Percentiles rank a stretch among this genome's conserved stretches.
phyloP scores from a whole-genome alignment of 2,888 invertebrate genomes.

The Caenorhabditis sp. region DNA sequence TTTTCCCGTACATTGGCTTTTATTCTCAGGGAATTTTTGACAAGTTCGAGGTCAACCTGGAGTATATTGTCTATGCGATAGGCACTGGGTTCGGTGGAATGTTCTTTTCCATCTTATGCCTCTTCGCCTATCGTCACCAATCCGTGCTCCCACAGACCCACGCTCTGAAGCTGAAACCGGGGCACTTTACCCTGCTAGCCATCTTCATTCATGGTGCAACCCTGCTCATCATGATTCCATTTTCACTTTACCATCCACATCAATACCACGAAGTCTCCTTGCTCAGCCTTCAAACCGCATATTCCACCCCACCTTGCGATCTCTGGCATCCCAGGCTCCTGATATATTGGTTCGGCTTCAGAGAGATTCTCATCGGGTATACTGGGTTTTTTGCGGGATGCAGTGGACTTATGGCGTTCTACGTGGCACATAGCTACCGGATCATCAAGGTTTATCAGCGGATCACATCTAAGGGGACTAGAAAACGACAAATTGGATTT shows the following conservation, averaged over 20 bases:
- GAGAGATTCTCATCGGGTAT: conserved; percentile 8
- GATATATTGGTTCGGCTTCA: conserved; percentile 22
- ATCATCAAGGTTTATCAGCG: conserved; percentile 17
- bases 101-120: conserved; percentile 26
- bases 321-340: conserved; percentile 25
- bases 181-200: not conserved
- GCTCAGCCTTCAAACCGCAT: not conserved
- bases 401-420: not conserved
- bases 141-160: conserved; percentile 12
- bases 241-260: not conserved
- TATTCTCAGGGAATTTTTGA: conserved; percentile 22
- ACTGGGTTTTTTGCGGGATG: not conserved
- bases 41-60: not conserved
- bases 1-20: conserved; percentile 38
- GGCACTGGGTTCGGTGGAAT: conserved; percentile 30
- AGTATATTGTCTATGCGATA: not conserved
- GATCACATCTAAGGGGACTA: conserved; percentile 18
- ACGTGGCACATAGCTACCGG: conserved; percentile 19
- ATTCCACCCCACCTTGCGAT: conserved; percentile 31
- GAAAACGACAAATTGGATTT: conserved; percentile 37
- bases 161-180: conserved; percentile 5
- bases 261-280: conserved; percentile 9
- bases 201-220: conserved; percentile 4
- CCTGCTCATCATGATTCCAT: conserved; percentile 11
- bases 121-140: conserved; percentile 36